Evolutionary conservation across 2,797 vertebrate species (phyloP), one percentile per base, ranked within the genome.

Genomic region (Oryzias sinensis): DNA sequence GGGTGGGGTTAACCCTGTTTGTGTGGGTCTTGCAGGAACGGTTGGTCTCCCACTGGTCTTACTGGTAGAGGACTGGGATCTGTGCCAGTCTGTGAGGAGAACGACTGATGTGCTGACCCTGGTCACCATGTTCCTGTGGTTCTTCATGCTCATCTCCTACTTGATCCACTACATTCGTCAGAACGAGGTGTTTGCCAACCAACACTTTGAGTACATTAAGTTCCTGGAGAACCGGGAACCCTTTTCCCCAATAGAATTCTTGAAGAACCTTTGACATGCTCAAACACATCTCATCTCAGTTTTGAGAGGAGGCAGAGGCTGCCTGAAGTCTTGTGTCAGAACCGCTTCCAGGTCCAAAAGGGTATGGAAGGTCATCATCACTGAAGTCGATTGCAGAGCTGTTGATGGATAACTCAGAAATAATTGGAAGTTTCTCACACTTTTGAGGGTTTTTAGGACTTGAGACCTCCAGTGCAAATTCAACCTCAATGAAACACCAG

Each of bases 81-180:
- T 94, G 51, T 96, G 94, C 61, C 90, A 88, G 4, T 22, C 68
- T 0, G 89, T 92, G 77, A 90, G 75, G 59, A 86, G 86, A 74
- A 93, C 88, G 70, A 94, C 92, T 0, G 95, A 96, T n/a, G 79
- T 94, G 46, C 92, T 93, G 75, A 92, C 95, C 87, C 86, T 96
- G 72, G 83, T 95, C 80, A 94, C 93, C 63, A 95, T 96, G 94
- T 93, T 94, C 44, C 91, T 92, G 79, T 96, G 95, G 95, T 90
- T 96, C 79, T 85, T 84, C 49, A 93, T 94, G 74, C 90, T 96
- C 54, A 90, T 93, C 68, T 90, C 85, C 53, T 96, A 94, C 77
- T 81, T 96, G 76, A 80, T 90, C 48, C 91, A 92, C 77, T 96
- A 96, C 1, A 77, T 95, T 58, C 82, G 91, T 55, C 92, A 93